Base-by-base conservation (phyloP, 1,140 invertebrate species). In the Nasonia giraulti region DNA sequence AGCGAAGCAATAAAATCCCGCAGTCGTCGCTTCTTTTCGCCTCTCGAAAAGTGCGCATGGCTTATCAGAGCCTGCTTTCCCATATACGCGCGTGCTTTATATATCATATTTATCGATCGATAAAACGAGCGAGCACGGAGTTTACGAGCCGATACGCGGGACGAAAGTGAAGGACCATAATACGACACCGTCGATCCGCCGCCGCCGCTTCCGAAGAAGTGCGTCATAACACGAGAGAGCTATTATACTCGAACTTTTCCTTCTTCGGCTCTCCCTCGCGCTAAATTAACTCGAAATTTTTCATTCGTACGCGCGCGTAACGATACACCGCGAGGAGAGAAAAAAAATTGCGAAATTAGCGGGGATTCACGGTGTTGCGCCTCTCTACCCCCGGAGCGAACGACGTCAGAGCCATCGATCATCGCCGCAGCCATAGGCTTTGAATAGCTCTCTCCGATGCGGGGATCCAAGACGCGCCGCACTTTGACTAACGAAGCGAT, bases 401-500 rank as follows among this genome's bases (percentile, higher is more conserved):
- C n/a, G 44, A 77, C 17, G 7, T 44, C 47, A 77, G 27, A 62
- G 55, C 47, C 44, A 55, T 77, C 62, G 77, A 85, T 83, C 82
- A 83, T 75, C 47, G n/a, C 74, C 84, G 0, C 12, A 12, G 47
- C 47, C 40, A 44, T 44, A 62, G 55, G 6, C 20, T n/a, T 20
- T n/a, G 55, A 62, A 62, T 62, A 62, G 55, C 47, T 77, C 23
- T 77, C 12, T 76, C 5, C 50, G 55, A 62, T 7, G 55, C 55
- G 17, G 20, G 7, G 8, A 31, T 27, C 31, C 23, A 23, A 55
- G 37, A 77, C 4, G 75, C 20, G 44, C 44, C 44, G 69, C 5
- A 37, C 75, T 80, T 40, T 73, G 82, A 73, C 87, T 88, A 89
- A 89, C 87, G 88, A 89, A 89, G 81, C 86, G 86, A 88, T 89